Percentiles rank a stretch among this genome's conserved stretches.
Conservation (phyloP, 1,140 invertebrate species). For the Zeugodacus cucurbitae region DNA sequence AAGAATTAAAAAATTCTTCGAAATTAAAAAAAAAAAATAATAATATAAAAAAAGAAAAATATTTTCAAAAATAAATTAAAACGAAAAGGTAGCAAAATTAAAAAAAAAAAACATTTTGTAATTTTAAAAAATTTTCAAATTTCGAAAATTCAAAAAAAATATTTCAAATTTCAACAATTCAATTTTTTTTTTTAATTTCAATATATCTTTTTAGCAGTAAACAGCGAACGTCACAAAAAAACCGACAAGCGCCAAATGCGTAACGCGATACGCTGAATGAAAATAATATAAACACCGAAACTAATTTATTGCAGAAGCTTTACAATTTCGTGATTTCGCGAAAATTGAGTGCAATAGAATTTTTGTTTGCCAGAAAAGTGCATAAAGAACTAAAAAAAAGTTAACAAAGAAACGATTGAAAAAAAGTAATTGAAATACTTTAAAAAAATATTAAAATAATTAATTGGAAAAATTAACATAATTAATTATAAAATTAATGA, state of each 20-base stretch:
- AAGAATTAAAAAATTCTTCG: neutral
- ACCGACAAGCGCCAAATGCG: neutral
- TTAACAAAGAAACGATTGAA: no score
- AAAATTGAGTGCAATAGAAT: slow-evolving; percentile 9
- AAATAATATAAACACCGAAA: neutral
- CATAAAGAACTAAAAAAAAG: no score
- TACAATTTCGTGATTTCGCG: neutral
- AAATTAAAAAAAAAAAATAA: neutral
- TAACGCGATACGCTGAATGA: neutral
- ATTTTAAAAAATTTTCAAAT: no score
- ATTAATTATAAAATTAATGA: no score
- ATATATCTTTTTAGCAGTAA: neutral
- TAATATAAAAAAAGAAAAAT: neutral
- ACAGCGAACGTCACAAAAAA: neutral
- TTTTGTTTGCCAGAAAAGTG: neutral
- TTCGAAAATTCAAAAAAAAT: no score
- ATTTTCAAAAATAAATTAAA: neutral
- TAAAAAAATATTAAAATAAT: no score
- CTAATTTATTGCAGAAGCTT: neutral
- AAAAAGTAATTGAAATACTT: no score
- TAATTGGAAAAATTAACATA: no score
- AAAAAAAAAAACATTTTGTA: no score
- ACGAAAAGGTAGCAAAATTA: neutral
- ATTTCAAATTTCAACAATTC: no score
- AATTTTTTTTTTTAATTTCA: no score